phyloP scores from a whole-genome alignment of 2,888 invertebrate genomes.

The Cremastinae sp. region DNA sequence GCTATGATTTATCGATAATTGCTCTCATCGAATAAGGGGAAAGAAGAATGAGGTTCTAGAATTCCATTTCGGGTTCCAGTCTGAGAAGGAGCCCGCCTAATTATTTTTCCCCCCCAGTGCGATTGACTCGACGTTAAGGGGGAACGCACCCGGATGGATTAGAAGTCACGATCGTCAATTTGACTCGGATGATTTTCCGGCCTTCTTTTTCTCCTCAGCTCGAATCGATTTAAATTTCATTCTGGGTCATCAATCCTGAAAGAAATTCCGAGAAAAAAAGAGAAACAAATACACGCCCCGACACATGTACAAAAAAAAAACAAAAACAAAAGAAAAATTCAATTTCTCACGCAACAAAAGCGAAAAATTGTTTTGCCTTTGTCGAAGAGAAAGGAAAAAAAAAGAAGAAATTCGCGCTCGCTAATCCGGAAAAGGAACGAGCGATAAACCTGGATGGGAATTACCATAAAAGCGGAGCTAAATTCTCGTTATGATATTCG shows the following conservation, averaged over 20 bases:
- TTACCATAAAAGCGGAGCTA: neutral
- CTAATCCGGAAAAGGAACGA: neutral
- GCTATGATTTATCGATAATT: too few species aligned
- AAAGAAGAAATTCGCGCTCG: too few species aligned
- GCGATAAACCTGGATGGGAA: neutral
- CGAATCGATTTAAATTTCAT: neutral
- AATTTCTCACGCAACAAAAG: too few species aligned
- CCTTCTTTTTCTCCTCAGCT: neutral
- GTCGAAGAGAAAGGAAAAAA: too few species aligned
- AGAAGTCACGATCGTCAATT: slow-evolving; percentile 15
- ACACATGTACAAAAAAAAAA: too few species aligned
- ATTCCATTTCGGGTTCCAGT: neutral
- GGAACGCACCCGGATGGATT: slow-evolving; percentile 11
- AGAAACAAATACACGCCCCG: too few species aligned
- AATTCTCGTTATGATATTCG: neutral
- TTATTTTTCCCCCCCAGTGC: neutral
- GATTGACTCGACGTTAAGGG: neutral
- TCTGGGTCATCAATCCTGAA: neutral
- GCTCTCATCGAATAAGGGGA: too few species aligned
- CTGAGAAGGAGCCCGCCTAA: neutral
- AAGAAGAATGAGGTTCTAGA: too few species aligned
- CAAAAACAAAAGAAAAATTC: too few species aligned
- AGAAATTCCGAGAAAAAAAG: neutral
- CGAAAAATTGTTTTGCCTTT: too few species aligned
- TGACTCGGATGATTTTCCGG: slow-evolving; percentile 2